Base-by-base conservation (phyloP, 2,797 vertebrate species). In the Eidolon dupreanum region DNA sequence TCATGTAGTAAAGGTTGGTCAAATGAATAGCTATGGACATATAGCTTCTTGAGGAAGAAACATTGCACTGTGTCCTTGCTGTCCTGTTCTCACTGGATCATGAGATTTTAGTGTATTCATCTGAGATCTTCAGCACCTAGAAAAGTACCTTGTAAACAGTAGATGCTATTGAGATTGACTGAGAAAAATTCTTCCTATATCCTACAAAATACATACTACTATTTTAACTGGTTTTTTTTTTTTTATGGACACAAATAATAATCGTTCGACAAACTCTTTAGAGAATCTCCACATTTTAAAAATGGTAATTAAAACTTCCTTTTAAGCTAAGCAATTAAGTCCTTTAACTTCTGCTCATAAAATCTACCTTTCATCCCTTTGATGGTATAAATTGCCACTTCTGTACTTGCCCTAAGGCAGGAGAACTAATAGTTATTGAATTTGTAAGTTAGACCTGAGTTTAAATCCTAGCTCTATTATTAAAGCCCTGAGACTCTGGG, bases 261-360 rank as follows among this genome's bases (percentile, higher is more conserved):
- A 53, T 26, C 70, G 5, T 84, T 90, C 28, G 75, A 51, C 15
- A 78, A 71, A 83, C 55, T 92, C 19, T 28, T 75, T 79, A 93
- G 51, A 90, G 63, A 89, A 87, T 89, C 28, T 90, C 43, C 41
- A 53, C 38, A 75, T 81, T 85, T 95, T 9, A 74, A 74, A 93
- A 89, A 78, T 70, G 49, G 13, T 74, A 77, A 74, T 74, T 90
- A 85, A 91, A 93, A 93, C 53, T 15, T 83, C 31, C 36, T 83
- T 94, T 61, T 87, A 96, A 87, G 26, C n/a, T 65, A 78, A 93
- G 88, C 22, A 95, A 90, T 88, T 91, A 89, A 86, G 28, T 53
- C 85, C 36, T 95, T 87, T 15, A 71, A 8, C 8, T 78, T 93
- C 28, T 85, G 16, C 43, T 24, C 22, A 19, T 55, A 85, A 90